Percentiles rank a stretch among this genome's conserved stretches.
Conservation (phyloP, 2,113 vertebrate species). For the Thermophis baileyi region DNA sequence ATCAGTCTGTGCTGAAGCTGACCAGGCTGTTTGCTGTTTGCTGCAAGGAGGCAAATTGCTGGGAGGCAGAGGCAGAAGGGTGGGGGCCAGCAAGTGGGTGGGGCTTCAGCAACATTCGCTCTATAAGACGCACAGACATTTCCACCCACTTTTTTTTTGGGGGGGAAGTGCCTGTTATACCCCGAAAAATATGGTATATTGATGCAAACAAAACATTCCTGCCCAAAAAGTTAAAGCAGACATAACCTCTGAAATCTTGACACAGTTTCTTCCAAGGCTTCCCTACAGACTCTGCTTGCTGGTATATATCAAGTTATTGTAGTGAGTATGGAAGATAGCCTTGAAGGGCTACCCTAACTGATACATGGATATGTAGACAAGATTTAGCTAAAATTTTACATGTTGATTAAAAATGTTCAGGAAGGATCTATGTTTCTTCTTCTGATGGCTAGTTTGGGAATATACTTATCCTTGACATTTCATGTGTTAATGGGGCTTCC, state of each 20-base stretch:
- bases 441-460: background rate
- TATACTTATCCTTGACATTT: background rate
- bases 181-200: background rate
- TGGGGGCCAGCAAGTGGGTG: too few relatives aligned
- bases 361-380: background rate
- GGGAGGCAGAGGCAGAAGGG: too few relatives aligned
- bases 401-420: background rate
- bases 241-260: background rate
- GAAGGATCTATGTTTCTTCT: background rate
- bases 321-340: background rate
- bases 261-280: background rate
- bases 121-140: too few relatives aligned
- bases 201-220: background rate
- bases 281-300: background rate
- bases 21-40: too few relatives aligned
- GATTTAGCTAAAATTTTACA: background rate
- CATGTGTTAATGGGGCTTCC: background rate
- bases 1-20: too few relatives aligned
- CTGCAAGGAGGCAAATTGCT: too few relatives aligned
- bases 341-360: background rate
- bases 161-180: too few relatives aligned
- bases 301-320: background rate
- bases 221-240: background rate
- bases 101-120: too few relatives aligned
- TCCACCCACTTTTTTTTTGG: too few relatives aligned